Conservation (phyloP, 2,888 invertebrate species). For the Chydorus sphaericus region DNA sequence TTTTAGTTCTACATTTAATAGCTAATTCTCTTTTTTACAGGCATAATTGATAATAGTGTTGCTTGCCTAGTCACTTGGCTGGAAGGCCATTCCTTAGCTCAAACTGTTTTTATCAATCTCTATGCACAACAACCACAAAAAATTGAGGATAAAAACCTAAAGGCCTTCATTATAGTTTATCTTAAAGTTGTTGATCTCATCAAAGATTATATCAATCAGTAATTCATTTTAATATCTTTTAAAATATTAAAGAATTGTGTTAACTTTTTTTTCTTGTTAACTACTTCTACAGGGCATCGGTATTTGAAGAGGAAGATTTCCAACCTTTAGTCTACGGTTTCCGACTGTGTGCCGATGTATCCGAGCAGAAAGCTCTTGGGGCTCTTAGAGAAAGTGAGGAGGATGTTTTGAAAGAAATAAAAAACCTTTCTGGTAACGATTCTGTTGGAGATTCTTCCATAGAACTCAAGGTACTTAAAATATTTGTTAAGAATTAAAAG, state of each 20-base stretch:
- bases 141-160: constrained; percentile 65
- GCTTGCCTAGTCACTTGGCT: constrained; percentile 93
- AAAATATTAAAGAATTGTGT: constrained; percentile 16
- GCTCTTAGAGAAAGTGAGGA: constrained; percentile 84
- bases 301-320: constrained; percentile 93
- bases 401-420: constrained; percentile 57
- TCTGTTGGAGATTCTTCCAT: constrained; percentile 24
- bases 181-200: constrained; percentile 81
- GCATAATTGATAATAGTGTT: constrained; percentile 84
- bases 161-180: constrained; percentile 70
- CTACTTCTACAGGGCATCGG: constrained; percentile 45
- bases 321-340: constrained; percentile 86
- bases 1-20: background rate
- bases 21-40: constrained; percentile 29
- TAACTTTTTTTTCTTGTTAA: constrained; percentile 9
- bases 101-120: constrained; percentile 91
- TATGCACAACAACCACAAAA: constrained; percentile 81
- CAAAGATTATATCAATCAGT: constrained; percentile 75
- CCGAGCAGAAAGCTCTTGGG: constrained; percentile 61
- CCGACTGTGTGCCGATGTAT: constrained; percentile 62
- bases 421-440: constrained; percentile 35
- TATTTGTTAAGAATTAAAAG: background rate
- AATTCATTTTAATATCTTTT: constrained; percentile 25
- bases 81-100: constrained; percentile 89
- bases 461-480: background rate